phyloP scores from a whole-genome alignment of 2,113 vertebrate species.

The Tor tambroides region DNA sequence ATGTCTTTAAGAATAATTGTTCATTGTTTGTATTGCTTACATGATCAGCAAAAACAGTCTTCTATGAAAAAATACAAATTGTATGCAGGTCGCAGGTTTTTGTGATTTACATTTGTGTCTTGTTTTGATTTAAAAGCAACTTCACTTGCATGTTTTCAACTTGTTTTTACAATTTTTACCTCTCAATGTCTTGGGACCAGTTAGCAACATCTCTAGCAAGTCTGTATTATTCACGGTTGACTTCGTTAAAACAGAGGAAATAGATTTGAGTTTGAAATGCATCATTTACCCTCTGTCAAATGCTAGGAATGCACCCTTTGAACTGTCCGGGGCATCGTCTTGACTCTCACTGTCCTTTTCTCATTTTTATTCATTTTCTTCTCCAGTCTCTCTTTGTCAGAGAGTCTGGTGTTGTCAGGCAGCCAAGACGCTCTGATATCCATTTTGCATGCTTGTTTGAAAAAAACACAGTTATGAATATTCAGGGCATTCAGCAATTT shows the following conservation, averaged over 20 bases:
- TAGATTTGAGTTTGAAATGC: conserved; percentile 30
- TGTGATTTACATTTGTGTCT: no score
- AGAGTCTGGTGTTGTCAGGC: conserved; percentile 71
- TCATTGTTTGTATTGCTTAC: not conserved
- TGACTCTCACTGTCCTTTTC: conserved; percentile 51
- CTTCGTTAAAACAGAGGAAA: conserved; percentile 27
- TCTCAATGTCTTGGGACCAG: not conserved
- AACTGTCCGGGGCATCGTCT: conserved; percentile 27
- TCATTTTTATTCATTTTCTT: conserved; percentile 63
- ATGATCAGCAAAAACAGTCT: not conserved
- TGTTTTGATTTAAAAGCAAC: not conserved
- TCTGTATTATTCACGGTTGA: not conserved
- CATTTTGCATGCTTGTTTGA: conserved; percentile 77
- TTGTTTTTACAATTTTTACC: not conserved
- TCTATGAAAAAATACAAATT: no score
- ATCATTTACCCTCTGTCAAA: conserved; percentile 59
- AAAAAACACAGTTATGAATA: conserved; percentile 75
- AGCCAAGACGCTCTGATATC: conserved; percentile 76
- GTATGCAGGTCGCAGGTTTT: no score
- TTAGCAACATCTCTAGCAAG: conserved; percentile 7
- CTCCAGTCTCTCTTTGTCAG: conserved; percentile 69
- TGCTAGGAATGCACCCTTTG: conserved; percentile 53
- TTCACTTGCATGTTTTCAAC: not conserved
- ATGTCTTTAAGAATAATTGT: not conserved
- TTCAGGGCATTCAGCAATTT: conserved; percentile 79